Evolutionary conservation across 2,113 vertebrate species (phyloP).

Genomic region (Salvator merianae): DNA sequence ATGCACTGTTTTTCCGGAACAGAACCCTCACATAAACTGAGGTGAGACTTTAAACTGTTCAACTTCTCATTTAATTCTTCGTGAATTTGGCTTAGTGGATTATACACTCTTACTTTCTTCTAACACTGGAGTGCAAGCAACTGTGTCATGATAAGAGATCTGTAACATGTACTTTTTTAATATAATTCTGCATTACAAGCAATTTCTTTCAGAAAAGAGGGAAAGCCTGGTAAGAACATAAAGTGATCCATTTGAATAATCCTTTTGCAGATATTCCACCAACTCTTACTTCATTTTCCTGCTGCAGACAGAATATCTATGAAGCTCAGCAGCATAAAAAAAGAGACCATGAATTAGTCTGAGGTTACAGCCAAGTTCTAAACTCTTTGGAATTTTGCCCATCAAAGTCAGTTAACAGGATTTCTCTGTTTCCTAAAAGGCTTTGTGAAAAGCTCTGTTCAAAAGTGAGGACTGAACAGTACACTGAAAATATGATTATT

Average conservation of each 20-base stretch:
- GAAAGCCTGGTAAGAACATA: background rate
- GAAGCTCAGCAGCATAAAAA: background rate
- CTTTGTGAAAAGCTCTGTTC: conserved; percentile 13
- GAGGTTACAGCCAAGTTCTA: conserved; percentile 24
- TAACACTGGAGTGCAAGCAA: background rate
- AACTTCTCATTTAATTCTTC: background rate
- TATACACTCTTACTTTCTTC: background rate
- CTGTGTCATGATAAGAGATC: background rate
- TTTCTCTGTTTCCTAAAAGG: conserved; percentile 13
- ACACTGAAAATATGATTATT: background rate
- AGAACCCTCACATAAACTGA: no score
- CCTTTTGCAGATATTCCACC: background rate
- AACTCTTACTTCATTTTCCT: background rate
- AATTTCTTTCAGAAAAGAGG: conserved; percentile 18
- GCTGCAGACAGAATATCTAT: conserved; percentile 8
- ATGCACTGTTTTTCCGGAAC: no score
- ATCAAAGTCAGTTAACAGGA: conserved; percentile 43
- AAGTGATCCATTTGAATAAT: background rate
- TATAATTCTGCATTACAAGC: background rate
- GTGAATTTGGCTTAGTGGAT: background rate
- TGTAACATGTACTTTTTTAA: background rate
- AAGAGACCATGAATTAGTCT: conserved; percentile 2
- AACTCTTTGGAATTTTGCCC: conserved; percentile 23
- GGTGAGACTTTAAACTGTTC: background rate
- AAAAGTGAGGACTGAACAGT: conserved; percentile 38